Percentiles rank a stretch among this genome's conserved stretches.
phyloP scores from a whole-genome alignment of 2,797 vertebrate genomes.

The Anas bernieri region DNA sequence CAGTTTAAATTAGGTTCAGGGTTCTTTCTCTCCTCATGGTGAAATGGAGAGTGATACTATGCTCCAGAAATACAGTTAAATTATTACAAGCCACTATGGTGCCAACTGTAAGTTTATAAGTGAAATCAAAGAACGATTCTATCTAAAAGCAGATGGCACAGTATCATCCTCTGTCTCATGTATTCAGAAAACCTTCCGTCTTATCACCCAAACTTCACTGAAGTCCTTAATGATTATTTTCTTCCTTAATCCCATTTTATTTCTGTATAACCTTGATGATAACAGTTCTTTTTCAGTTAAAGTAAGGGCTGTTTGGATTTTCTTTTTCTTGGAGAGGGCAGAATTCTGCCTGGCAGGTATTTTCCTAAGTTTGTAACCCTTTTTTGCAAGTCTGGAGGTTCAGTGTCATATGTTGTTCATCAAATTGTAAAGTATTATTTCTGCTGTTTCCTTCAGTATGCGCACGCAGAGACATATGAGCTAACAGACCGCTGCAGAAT shows the following conservation, averaged over 20 bases:
- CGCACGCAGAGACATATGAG: slow-evolving; percentile 15
- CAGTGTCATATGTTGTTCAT: slow-evolving; percentile 68
- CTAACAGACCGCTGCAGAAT: slow-evolving; percentile 53
- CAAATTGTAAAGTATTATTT: slow-evolving; percentile 70
- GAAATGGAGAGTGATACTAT: background rate
- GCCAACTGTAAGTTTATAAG: background rate
- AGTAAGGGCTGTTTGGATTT: background rate
- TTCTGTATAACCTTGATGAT: background rate
- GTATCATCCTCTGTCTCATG: background rate
- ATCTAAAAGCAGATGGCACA: background rate
- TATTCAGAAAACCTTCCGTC: background rate
- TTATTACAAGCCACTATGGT: background rate
- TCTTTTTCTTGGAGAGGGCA: background rate
- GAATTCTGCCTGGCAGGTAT: slow-evolving; percentile 5
- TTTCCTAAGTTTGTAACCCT: slow-evolving; percentile 23
- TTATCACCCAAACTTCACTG: background rate
- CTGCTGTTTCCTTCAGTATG: slow-evolving; percentile 59
- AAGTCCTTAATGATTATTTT: background rate
- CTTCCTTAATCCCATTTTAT: background rate
- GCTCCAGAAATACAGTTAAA: background rate
- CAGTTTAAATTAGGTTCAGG: background rate
- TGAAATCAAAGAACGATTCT: background rate
- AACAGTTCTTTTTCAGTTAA: background rate
- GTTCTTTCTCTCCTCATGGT: background rate
- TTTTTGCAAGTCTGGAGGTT: slow-evolving; percentile 34